Base-by-base conservation (phyloP, 2,113 vertebrate genomes). In the Gnathonemus longibarbis region DNA sequence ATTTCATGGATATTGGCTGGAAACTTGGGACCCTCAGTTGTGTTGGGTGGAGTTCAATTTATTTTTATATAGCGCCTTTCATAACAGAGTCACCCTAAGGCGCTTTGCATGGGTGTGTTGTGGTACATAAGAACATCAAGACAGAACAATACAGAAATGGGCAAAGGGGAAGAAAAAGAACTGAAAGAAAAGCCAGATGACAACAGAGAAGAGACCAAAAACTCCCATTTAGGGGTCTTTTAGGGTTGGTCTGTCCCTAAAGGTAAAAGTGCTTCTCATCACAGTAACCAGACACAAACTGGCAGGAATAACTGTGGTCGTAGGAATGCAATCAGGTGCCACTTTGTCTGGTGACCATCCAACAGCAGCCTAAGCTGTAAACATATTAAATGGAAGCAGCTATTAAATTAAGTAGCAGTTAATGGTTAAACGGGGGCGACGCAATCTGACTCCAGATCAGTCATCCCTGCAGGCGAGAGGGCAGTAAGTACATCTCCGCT, bases 401-500 rank as follows among this genome's bases (percentile, higher is more conserved):
- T 17, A 74, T 74, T 77, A 77, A 77, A 77, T 77, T 35, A 77
- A 77, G 70, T 17, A 77, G 31, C 31, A 2, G 27, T 77, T 17
- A 77, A 77, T 19, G 27, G 27, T 77, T 77, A 77, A 39, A 77
- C 6, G 4, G 27, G 35, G 31, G 1, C 31, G 3, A 77, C 3
- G 5, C 10, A 77, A 39, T 17, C 1, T 31, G 31, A 39, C 31
- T 39, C 70, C 35, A 39, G 31, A 77, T 39, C 31, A 17, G 70
- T 77, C 70, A 39, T 19, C 52, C n/a, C 17, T 86, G 21, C 88
- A 99, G 98, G 42, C 95, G 99, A 0, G 98, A 97, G 49, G 98
- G 98, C 89, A 98, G 98, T 88, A 99, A 99, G 95, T 99, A 99
- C 94, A 99, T 99, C 95, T 99, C 98, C 88, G 99, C 99, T 1